Conservation (phyloP, 2,797 vertebrate species). For the Todus mexicanus region DNA sequence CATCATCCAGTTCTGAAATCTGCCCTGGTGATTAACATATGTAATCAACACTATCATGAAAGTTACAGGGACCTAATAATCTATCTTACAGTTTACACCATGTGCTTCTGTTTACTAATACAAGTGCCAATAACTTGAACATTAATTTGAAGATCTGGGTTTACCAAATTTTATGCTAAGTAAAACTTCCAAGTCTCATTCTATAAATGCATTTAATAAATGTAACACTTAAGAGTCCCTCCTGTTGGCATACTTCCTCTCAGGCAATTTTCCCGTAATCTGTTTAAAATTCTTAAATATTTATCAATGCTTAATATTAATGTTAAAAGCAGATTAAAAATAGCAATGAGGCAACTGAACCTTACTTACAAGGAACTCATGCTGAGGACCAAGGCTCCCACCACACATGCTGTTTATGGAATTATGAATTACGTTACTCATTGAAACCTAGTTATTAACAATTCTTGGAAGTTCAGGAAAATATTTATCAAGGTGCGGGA, state of each 20-base stretch:
- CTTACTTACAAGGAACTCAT: not conserved
- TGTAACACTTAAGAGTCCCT: not conserved
- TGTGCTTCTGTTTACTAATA: not conserved
- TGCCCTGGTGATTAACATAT: not conserved
- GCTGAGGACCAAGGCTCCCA: not conserved
- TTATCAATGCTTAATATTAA: constrained; percentile 43
- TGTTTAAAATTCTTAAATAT: constrained; percentile 39
- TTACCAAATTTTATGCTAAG: not conserved
- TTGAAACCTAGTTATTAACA: constrained; percentile 19
- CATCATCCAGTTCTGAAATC: not conserved
- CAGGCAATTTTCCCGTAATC: not conserved
- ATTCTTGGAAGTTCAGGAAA: constrained; percentile 26
- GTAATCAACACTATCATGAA: not conserved
- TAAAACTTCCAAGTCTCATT: not conserved
- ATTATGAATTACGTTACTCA: constrained; percentile 1
- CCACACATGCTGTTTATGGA: not conserved
- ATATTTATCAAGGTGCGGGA: constrained; percentile 23
- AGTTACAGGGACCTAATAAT: not conserved
- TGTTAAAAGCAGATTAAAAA: constrained; percentile 26
- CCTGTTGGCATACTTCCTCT: constrained; percentile 1
- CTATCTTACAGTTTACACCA: not conserved
- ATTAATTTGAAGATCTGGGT: not conserved
- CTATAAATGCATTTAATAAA: constrained; percentile 17
- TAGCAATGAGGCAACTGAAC: not conserved
- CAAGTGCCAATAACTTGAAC: not conserved